Evolutionary conservation across 2,797 vertebrate genomes (phyloP), one percentile per base, ranked within the genome.

Genomic region (Tokudaia muenninki): DNA sequence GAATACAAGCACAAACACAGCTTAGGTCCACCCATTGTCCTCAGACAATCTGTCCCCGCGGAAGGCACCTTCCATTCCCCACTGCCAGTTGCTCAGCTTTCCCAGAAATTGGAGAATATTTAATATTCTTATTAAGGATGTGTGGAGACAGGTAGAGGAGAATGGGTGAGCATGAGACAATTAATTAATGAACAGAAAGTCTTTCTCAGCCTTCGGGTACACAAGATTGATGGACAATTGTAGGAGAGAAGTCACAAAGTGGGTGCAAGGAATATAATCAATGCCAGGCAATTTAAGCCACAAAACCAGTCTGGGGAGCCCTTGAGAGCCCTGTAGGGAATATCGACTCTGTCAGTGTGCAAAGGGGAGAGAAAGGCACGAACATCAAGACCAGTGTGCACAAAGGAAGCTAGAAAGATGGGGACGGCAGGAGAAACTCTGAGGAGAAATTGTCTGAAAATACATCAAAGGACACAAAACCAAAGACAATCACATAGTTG

Each of bases 101-200:
- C 59, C n/a, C 63, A 61, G 87, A 80, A 37, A 47, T 57, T 1
- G 82, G 87, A 92, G 44, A 7, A 4, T 12, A n/a, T 89, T 92
- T 86, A 34, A 57, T 91, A 41, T n/a, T 90, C 87, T 79, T 81
- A 22, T 24, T 41, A 80, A 94, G 14, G 22, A 6, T 5, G 5
- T 24, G 26, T 80, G 29, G 52, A 92, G 59, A 87, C 74, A 24
- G 86, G 61, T 65, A 55, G 74, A 92, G 63, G 75, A 94, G 91
- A 97, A 75, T 6, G 91, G 61, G 65, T 80, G 79, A 95, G 94
- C 41, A 57, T 50, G 89, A 93, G 65, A 50, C 50, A 81, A 72
- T 59, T 94, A 92, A 97, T 95, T 97, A 97, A 97, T 83, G 79
- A 92, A 87, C 78, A 89, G 55, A 94, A 95, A 94, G 72, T 63